Percentiles rank a stretch among this genome's conserved stretches.
These are phyloP conservation scores for Marmota flaviventris DNA, from an alignment of 2,113 vertebrate species.

Conservation along the genomic window DNA sequence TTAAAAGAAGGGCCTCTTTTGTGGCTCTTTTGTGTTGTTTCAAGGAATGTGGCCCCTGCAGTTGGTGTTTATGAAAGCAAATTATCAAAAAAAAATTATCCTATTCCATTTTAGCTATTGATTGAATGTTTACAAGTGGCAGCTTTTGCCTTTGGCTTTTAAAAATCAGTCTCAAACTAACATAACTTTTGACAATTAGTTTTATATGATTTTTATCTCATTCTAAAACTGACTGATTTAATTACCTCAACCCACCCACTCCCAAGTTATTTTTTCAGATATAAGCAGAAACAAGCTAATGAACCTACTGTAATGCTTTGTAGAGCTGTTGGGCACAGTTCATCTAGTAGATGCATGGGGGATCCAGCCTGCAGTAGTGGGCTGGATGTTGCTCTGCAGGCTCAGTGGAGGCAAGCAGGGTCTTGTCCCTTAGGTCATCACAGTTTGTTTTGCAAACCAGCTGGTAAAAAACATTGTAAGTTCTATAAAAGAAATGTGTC, in stretches of 20 bases:
- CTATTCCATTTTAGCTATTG: neutral
- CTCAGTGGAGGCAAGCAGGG: neutral
- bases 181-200: neutral
- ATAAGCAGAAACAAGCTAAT: neutral
- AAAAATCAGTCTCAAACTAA: neutral
- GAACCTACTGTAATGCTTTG: neutral
- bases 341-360: neutral
- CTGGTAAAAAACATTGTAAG: neutral
- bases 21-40: neutral
- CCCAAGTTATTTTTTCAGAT: neutral
- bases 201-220: neutral
- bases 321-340: neutral
- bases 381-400: neutral
- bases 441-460: neutral
- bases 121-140: neutral
- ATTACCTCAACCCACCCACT: neutral
- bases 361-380: neutral
- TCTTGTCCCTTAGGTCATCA: neutral
- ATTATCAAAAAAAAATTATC: neutral
- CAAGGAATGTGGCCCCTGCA: neutral
- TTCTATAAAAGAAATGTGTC: neutral
- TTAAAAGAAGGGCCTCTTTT: neutral
- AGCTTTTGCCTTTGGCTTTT: neutral
- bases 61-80: neutral
- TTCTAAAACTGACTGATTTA: neutral